Conservation (phyloP, 1,140 invertebrate species). For the Amphibalanus amphitrite region DNA sequence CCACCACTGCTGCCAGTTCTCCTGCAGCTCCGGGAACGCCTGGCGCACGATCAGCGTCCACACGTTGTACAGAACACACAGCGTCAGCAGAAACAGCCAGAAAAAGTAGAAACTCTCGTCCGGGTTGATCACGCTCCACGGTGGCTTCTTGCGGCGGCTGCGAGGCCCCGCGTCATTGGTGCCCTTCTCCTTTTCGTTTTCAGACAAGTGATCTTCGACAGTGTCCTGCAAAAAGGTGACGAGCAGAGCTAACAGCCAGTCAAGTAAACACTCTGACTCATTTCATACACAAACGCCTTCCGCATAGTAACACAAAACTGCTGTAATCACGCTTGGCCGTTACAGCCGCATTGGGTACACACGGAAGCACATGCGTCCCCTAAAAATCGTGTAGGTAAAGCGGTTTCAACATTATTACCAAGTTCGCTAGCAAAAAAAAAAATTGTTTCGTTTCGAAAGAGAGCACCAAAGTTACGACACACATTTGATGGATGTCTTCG, state of each 20-base stretch:
- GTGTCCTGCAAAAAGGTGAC: conserved; percentile 17
- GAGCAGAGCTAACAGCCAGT: not conserved
- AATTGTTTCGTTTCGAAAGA: not conserved
- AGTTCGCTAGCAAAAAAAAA: no score
- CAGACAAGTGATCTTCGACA: conserved; percentile 15
- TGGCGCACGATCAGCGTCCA: conserved; percentile 90
- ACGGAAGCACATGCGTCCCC: not conserved
- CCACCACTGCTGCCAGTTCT: conserved; percentile 15
- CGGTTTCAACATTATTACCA: no score
- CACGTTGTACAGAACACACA: conserved; percentile 81
- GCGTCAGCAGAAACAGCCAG: conserved; percentile 74
- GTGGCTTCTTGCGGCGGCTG: conserved; percentile 38
- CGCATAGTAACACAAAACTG: not conserved
- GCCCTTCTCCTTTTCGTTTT: not conserved
- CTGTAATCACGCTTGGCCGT: not conserved
- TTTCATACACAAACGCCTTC: not conserved
- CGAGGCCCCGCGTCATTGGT: conserved; percentile 29
- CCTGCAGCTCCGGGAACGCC: conserved; percentile 75
- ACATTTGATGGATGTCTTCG: no score
- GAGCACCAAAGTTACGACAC: not conserved
- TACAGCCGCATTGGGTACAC: not conserved
- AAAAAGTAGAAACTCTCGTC: conserved; percentile 91
- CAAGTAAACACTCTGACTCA: not conserved
- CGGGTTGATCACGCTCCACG: conserved; percentile 78
- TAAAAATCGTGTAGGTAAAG: not conserved